Conservation (phyloP, 2,797 vertebrate species). For the Silurus lanzhouensis region DNA sequence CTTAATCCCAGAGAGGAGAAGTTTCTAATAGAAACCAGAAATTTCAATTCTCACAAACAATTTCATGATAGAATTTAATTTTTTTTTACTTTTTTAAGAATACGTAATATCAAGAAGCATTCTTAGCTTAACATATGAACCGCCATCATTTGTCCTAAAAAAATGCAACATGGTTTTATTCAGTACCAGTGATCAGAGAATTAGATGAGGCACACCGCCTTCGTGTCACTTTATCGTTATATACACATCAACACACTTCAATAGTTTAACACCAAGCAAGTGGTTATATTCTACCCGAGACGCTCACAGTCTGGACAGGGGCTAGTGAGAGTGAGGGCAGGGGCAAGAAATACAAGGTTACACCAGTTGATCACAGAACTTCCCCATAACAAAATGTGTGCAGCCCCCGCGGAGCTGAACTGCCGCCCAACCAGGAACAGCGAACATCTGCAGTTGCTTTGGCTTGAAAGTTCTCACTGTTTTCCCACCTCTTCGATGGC, state of each 20-base stretch:
- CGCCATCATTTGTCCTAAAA: constrained; percentile 6
- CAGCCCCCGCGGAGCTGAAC: constrained; percentile 32
- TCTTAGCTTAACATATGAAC: not conserved
- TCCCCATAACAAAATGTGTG: not conserved
- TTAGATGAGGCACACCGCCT: constrained; percentile 23
- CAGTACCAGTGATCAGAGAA: not conserved
- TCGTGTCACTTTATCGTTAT: not conserved
- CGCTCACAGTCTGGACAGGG: not conserved
- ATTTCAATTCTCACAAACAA: not conserved
- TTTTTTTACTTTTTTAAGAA: not conserved
- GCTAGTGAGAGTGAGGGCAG: not conserved
- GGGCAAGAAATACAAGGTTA: constrained; percentile 17
- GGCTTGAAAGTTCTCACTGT: constrained; percentile 63
- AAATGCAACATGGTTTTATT: not conserved
- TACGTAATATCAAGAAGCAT: not conserved
- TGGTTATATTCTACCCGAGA: not conserved
- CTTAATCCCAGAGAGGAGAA: not conserved
- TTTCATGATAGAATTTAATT: not conserved
- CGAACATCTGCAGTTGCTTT: constrained; percentile 62
- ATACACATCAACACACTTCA: not conserved
- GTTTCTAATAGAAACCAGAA: not conserved
- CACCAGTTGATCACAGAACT: constrained; percentile 1
- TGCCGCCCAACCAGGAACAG: constrained; percentile 48
- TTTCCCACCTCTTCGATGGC: constrained; percentile 58
- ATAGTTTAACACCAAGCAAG: constrained; percentile 12